Percentiles rank a stretch among this genome's conserved stretches.
Evolutionary conservation across 2,797 vertebrate genomes (phyloP).

Genomic region (Salarias fasciatus): DNA sequence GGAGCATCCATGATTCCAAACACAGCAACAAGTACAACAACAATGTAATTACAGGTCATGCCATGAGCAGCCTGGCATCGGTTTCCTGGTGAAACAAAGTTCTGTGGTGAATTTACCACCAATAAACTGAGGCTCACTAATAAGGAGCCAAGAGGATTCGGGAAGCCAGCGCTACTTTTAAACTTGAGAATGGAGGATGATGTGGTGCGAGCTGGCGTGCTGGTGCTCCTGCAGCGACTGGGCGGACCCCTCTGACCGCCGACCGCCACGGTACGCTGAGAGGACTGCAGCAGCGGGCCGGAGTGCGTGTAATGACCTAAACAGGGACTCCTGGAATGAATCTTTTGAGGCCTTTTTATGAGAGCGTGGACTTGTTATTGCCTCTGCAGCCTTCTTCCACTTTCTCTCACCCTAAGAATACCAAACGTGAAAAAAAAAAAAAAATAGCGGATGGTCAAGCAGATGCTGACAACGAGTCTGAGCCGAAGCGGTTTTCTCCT

Average conservation of each 20-base stretch:
- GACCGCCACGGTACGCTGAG: conserved; percentile 58
- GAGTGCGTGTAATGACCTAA: conserved; percentile 48
- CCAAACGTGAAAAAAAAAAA: too few species aligned
- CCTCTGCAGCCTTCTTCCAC: conserved; percentile 22
- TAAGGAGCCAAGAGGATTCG: conserved; percentile 64
- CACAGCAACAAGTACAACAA: conserved; percentile 19
- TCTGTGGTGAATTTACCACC: conserved; percentile 43
- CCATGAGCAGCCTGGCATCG: conserved; percentile 20
- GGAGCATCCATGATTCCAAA: conserved; percentile 27
- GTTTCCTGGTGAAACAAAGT: conserved; percentile 22
- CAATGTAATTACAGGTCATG: conserved; percentile 51
- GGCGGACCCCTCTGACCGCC: conserved; percentile 75
- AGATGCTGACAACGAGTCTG: conserved; percentile 30
- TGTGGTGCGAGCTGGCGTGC: conserved; percentile 66
- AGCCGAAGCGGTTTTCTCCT: conserved; percentile 44
- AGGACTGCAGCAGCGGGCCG: conserved; percentile 45
- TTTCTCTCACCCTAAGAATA: conserved; percentile 14
- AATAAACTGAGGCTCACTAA: conserved; percentile 52
- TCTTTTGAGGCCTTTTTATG: conserved; percentile 48
- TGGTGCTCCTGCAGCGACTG: conserved; percentile 56
- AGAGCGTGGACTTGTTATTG: conserved; percentile 53
- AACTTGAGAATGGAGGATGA: conserved; percentile 50
- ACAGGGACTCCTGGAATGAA: conserved; percentile 54
- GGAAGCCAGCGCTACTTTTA: conserved; percentile 71
- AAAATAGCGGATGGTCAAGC: too few species aligned